Conservation (phyloP, 2,797 vertebrate species). For the Labeo calbasu region DNA sequence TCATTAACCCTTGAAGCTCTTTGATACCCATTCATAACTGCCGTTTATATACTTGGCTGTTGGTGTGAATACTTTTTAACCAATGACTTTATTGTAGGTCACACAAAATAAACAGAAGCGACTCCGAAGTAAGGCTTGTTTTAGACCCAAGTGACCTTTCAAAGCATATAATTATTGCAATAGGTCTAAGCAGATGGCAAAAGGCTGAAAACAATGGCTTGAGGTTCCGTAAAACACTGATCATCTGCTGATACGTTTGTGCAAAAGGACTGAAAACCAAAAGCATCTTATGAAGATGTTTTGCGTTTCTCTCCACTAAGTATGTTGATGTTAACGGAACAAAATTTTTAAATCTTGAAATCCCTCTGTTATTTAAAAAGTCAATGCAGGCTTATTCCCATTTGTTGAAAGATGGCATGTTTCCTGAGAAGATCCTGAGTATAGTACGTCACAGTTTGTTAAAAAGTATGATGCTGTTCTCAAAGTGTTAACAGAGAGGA, state of each 20-base stretch:
- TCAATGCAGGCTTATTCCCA: constrained; percentile 1
- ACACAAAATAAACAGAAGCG: constrained; percentile 16
- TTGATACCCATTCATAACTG: not conserved
- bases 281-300: constrained; percentile 29
- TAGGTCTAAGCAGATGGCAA: constrained; percentile 13
- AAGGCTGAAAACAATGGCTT: constrained; percentile 40
- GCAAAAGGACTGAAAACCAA: constrained; percentile 35
- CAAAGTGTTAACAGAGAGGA: not conserved
- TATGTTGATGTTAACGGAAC: constrained; percentile 13
- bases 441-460: not conserved
- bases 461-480: constrained; percentile 32
- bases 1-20: not conserved
- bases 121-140: constrained; percentile 27
- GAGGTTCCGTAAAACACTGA: constrained; percentile 44
- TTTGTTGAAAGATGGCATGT: constrained; percentile 42
- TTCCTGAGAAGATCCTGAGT: constrained; percentile 58
- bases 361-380: not conserved
- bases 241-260: constrained; percentile 28
- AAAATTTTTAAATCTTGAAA: not conserved
- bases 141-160: not conserved
- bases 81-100: not conserved
- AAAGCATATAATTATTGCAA: constrained; percentile 29
- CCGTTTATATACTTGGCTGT: not conserved
- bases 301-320: constrained; percentile 32
- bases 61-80: constrained; percentile 17